phyloP scores from a whole-genome alignment of 2,113 vertebrate species.

The Campylorhamphus procurvoides region DNA sequence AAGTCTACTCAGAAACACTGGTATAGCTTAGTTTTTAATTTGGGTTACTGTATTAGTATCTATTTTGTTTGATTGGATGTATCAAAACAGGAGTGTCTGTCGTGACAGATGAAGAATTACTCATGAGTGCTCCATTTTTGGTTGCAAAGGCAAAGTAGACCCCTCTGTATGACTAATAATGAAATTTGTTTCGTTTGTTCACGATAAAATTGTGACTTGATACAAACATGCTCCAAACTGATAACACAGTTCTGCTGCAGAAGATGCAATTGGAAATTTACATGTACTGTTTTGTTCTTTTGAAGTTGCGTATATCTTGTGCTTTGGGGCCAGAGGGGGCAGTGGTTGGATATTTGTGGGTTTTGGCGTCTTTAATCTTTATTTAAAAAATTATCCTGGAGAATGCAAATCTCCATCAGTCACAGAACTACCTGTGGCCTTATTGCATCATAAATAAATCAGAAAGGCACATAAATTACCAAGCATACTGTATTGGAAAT shows the following conservation, averaged over 20 bases:
- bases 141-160: not conserved
- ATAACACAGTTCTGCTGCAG: not conserved
- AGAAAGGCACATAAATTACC: not conserved
- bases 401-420: not conserved
- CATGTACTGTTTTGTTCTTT: not conserved
- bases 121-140: not conserved
- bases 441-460: not conserved
- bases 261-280: not conserved
- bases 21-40: not conserved
- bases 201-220: not conserved
- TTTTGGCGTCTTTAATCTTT: not conserved
- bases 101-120: not conserved
- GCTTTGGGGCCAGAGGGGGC: not conserved
- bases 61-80: not conserved
- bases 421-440: not conserved
- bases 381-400: not conserved
- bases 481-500: not conserved
- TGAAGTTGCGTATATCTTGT: not conserved
- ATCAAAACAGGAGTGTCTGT: not conserved
- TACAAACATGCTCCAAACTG: not conserved
- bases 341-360: not conserved
- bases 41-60: not conserved
- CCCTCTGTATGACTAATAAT: not conserved
- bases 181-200: not conserved
- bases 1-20: not conserved